phyloP scores from a whole-genome alignment of 2,888 invertebrate species.

The Atrina japonica region DNA sequence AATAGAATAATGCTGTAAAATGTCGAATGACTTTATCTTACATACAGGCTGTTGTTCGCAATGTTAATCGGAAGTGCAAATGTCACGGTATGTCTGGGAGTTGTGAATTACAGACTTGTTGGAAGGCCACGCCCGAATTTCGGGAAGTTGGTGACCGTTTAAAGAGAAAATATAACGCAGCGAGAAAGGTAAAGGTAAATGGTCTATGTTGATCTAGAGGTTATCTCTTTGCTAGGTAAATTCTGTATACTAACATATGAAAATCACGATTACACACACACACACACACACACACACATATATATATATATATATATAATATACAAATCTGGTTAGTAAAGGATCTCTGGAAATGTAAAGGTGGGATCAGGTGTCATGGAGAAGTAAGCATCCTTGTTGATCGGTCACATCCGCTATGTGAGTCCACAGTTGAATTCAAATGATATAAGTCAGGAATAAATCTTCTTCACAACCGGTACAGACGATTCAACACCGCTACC shows the following conservation, averaged over 20 bases:
- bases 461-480: too few relatives aligned
- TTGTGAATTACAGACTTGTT: constrained; percentile 96
- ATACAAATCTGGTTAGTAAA: too few relatives aligned
- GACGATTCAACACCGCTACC: too few relatives aligned
- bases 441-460: too few relatives aligned
- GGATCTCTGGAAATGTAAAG: too few relatives aligned
- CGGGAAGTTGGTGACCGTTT: constrained; percentile 94
- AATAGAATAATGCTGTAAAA: too few relatives aligned
- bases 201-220: constrained; percentile 14
- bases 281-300: constrained; percentile 15
- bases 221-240: background rate
- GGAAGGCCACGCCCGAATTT: constrained; percentile 96
- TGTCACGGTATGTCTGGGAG: constrained; percentile 98
- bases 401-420: too few relatives aligned
- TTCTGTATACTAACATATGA: background rate
- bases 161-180: constrained; percentile 93
- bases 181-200: constrained; percentile 89
- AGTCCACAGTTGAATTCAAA: too few relatives aligned
- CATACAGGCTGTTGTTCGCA: constrained; percentile 82
- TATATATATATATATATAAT: background rate
- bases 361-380: too few relatives aligned
- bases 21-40: too few relatives aligned
- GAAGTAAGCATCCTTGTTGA: too few relatives aligned
- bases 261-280: too few relatives aligned
- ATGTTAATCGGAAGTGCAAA: constrained; percentile 89